phyloP scores from a whole-genome alignment of 2,113 vertebrate genomes.

The Pomatostomus ruficeps region DNA sequence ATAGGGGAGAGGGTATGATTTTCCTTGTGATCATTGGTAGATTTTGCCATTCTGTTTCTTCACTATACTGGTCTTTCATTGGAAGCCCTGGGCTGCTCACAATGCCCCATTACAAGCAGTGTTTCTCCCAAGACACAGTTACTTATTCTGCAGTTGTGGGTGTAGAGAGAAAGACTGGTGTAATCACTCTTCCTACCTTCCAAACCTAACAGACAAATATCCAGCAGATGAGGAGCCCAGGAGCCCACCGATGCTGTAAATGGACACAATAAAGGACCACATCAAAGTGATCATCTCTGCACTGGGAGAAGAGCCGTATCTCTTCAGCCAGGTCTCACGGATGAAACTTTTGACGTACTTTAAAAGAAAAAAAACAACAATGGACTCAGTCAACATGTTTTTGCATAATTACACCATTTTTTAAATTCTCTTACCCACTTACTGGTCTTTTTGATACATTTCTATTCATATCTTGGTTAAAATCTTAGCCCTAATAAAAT shows the following conservation, averaged over 20 bases:
- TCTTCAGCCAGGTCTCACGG: slow-evolving; percentile 66
- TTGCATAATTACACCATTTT: background rate
- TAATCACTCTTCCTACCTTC: slow-evolving; percentile 61
- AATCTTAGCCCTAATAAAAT: background rate
- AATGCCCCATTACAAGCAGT: background rate
- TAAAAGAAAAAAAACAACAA: background rate
- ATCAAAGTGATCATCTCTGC: slow-evolving; percentile 64
- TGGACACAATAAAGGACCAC: slow-evolving; percentile 76
- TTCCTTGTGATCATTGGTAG: background rate
- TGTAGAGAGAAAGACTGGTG: background rate
- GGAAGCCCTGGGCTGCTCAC: background rate
- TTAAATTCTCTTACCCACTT: background rate
- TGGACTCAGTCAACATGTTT: background rate
- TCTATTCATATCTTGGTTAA: background rate
- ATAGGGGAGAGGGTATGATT: background rate
- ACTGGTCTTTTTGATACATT: background rate
- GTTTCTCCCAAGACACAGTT: background rate
- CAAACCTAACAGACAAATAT: slow-evolving; percentile 67
- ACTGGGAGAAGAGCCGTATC: slow-evolving; percentile 49
- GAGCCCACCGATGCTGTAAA: slow-evolving; percentile 70
- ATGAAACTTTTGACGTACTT: slow-evolving; percentile 76
- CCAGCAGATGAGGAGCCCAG: slow-evolving; percentile 67
- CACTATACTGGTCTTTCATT: background rate
- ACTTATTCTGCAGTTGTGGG: background rate
- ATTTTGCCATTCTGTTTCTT: background rate